Evolutionary conservation across 1,140 invertebrate genomes (phyloP).

Genomic region (Apocrypta bakeri): DNA sequence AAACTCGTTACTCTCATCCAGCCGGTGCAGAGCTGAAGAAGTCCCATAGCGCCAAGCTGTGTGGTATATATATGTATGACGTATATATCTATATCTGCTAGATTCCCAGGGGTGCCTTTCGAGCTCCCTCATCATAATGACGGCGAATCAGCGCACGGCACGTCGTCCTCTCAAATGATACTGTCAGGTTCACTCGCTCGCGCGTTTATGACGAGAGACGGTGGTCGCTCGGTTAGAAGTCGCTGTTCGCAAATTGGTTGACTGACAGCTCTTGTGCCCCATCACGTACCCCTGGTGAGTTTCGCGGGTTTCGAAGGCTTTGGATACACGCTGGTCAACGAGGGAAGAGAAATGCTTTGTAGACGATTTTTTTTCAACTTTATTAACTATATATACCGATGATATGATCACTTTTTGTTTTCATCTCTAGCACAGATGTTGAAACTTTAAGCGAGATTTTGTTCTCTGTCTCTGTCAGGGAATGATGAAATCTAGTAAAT

Average conservation of each 20-base stretch:
- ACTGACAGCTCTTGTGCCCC: neutral
- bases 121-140: conserved; percentile 12
- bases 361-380: too few relatives aligned
- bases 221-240: neutral
- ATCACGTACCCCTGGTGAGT: neutral
- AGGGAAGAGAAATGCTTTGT: conserved; percentile 4
- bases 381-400: too few relatives aligned
- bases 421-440: too few relatives aligned
- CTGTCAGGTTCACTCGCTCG: neutral
- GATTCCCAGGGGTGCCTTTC: conserved; percentile 22
- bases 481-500: too few relatives aligned
- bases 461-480: too few relatives aligned
- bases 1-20: conserved; percentile 1
- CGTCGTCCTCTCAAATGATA: neutral
- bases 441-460: too few relatives aligned
- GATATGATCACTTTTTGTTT: too few relatives aligned
- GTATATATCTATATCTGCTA: neutral
- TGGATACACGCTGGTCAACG: neutral
- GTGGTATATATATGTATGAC: neutral
- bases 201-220: neutral
- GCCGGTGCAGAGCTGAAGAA: neutral
- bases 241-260: conserved; percentile 15
- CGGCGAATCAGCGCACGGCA: conserved; percentile 1
- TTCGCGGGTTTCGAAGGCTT: too few relatives aligned
- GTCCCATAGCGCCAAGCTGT: neutral